A percentile compares a stretch with the other conserved stretches of the same genome.
These are phyloP conservation scores for Gadus macrocephalus DNA, from an alignment of 2,113 vertebrate genomes.

Conservation along the genomic window DNA sequence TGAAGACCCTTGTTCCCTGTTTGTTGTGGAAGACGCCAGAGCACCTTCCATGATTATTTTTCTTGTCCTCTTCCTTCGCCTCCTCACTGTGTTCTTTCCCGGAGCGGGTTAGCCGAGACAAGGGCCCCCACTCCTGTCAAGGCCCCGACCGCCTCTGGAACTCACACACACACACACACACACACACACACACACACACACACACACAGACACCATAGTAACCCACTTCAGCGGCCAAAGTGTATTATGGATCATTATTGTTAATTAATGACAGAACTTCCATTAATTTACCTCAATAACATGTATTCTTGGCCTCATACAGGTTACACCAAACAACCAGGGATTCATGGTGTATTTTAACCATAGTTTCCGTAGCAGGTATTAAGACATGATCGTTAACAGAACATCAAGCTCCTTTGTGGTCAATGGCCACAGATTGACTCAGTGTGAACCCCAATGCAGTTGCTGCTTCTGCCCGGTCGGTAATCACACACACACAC, in stretches of 20 bases:
- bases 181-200: neutral
- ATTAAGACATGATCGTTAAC: too few species aligned
- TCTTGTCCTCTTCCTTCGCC: conserved; percentile 11
- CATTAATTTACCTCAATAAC: too few species aligned
- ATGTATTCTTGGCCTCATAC: too few species aligned
- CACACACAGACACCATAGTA: neutral
- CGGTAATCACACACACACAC: neutral
- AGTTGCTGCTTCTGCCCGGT: too few species aligned
- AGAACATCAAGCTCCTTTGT: too few species aligned
- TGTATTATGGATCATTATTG: too few species aligned
- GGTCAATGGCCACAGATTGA: too few species aligned
- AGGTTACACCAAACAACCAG: too few species aligned
- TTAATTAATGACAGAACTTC: too few species aligned
- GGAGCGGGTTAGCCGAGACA: conserved; percentile 3
- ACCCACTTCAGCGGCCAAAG: neutral
- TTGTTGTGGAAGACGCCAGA: conserved; percentile 32
- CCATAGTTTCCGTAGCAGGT: too few species aligned
- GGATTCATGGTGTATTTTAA: too few species aligned
- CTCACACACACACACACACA: conserved; percentile 2
- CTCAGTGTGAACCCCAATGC: conserved; percentile 2
- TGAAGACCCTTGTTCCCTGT: conserved; percentile 30
- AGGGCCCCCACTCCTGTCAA: conserved; percentile 9
- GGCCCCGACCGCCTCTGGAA: conserved; percentile 21
- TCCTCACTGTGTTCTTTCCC: conserved; percentile 10
- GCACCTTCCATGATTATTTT: conserved; percentile 35